Conservation (phyloP, 2,888 invertebrate genomes). For the Autographa gamma region DNA sequence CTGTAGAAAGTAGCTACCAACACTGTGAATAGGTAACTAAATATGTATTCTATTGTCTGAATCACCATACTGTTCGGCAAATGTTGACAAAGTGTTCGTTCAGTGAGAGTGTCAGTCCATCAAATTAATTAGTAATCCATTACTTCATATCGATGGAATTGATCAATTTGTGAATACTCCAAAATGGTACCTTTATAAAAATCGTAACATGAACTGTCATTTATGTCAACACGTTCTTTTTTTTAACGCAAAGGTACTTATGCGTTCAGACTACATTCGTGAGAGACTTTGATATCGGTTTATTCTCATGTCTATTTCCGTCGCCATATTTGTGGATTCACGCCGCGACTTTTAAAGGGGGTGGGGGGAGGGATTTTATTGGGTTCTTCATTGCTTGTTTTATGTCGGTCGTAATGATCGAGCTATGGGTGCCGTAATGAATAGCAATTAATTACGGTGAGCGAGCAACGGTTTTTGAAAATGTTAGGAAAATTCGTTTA, state of each 20-base stretch:
- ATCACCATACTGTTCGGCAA: not conserved
- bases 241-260: slow-evolving; percentile 21
- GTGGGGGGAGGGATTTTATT: slow-evolving; percentile 20
- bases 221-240: not conserved
- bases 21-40: not conserved
- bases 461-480: slow-evolving; percentile 2
- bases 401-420: slow-evolving; percentile 40
- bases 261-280: slow-evolving; percentile 6
- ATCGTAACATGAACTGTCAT: no score
- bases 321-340: slow-evolving; percentile 27
- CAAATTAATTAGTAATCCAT: slow-evolving; percentile 22
- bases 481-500: slow-evolving; percentile 3
- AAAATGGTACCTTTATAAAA: no score
- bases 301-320: slow-evolving; percentile 44
- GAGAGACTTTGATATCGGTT: slow-evolving; percentile 26
- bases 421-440: slow-evolving; percentile 42
- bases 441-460: slow-evolving; percentile 42
- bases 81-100: not conserved
- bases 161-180: not conserved
- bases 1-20: no score
- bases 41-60: not conserved
- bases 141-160: not conserved
- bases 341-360: slow-evolving; percentile 29
- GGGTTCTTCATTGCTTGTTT: slow-evolving; percentile 28
- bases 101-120: not conserved